phyloP scores from a whole-genome alignment of 1,140 invertebrate genomes.

The Lasioglossum albipes region DNA sequence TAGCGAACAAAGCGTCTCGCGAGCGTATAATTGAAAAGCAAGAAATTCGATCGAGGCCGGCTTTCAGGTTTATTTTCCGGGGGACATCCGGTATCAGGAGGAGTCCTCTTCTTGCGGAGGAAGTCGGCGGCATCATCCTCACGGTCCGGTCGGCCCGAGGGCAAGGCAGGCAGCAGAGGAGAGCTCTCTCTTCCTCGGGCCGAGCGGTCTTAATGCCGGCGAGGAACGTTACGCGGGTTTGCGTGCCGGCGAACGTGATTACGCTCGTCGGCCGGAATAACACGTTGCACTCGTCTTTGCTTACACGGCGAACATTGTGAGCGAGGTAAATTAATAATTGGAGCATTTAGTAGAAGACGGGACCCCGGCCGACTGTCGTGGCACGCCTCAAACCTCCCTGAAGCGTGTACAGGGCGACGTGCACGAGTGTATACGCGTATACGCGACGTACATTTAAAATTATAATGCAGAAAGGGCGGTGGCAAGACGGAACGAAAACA shows the following conservation, averaged over 20 bases:
- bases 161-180: not conserved
- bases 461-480: conserved; percentile 3
- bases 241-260: conserved; percentile 57
- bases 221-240: conserved; percentile 35
- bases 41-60: not conserved
- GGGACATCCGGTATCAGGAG: not conserved
- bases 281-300: conserved; percentile 57
- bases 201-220: conserved; percentile 27
- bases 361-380: conserved; percentile 27
- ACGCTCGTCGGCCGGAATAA: conserved; percentile 57
- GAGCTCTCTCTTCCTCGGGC: not conserved
- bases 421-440: not conserved
- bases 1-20: too few relatives aligned
- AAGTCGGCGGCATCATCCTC: not conserved
- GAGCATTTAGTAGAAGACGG: conserved; percentile 56
- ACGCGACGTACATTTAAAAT: conserved; percentile 25
- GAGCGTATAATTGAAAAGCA: not conserved
- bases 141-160: too few relatives aligned
- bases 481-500: not conserved
- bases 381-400: conserved; percentile 8
- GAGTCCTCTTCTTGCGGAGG: not conserved
- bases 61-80: not conserved
- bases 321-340: conserved; percentile 71
- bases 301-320: conserved; percentile 59
- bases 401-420: conserved; percentile 4